Conservation (phyloP, 2,113 vertebrate species). For the Forbesichthys papilliferus region DNA sequence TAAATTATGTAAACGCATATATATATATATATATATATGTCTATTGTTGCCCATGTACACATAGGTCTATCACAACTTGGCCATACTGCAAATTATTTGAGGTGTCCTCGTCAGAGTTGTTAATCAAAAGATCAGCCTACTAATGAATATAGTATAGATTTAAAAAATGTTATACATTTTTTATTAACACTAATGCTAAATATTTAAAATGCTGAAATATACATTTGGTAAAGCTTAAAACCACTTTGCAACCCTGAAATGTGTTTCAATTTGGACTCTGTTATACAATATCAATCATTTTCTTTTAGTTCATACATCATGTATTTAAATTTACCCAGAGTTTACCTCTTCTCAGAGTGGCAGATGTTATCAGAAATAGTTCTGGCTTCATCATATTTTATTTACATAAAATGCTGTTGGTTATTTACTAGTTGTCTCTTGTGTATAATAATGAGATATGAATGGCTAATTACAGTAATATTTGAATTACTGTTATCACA, state of each 20-base stretch:
- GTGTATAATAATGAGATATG: no score
- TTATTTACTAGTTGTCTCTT: neutral
- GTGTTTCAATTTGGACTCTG: no score
- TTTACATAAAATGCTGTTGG: neutral
- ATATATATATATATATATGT: neutral
- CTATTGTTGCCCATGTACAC: no score
- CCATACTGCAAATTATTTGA: no score
- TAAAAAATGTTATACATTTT: neutral
- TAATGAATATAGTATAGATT: neutral
- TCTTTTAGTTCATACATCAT: no score
- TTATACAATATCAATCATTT: no score
- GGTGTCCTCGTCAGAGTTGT: no score
- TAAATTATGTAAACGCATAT: neutral
- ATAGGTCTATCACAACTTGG: neutral
- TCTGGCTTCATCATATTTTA: neutral
- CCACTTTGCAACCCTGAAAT: no score
- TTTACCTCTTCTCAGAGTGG: neutral
- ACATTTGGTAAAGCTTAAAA: no score
- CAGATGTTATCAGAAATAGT: neutral
- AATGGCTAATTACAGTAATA: no score
- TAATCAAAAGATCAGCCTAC: neutral
- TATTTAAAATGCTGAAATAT: neutral
- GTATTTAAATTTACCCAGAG: no score
- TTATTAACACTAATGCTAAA: neutral
- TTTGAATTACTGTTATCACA: no score